These are phyloP conservation scores for Pygmarrhopalites habei DNA, from an alignment of 1,140 invertebrate species.

Conservation along the genomic window DNA sequence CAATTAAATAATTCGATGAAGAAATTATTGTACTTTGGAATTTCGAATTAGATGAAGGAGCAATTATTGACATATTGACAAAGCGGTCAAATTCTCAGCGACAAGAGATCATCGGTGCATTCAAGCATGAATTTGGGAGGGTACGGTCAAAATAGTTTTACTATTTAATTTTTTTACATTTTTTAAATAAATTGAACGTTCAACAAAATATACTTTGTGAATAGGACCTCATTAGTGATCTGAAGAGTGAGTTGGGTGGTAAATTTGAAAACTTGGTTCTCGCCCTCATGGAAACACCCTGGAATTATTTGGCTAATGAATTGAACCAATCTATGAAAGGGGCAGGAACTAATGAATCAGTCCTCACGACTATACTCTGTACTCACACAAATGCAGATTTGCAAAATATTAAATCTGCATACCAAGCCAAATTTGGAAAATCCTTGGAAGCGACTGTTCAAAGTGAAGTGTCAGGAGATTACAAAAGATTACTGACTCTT, in stretches of 20 bases:
- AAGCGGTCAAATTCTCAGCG: slow-evolving; percentile 59
- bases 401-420: slow-evolving; percentile 55
- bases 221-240: slow-evolving; percentile 63
- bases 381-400: slow-evolving; percentile 59
- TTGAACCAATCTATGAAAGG: slow-evolving; percentile 61
- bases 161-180: no score
- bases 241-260: slow-evolving; percentile 66
- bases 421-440: slow-evolving; percentile 60
- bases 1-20: no score
- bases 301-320: slow-evolving; percentile 62
- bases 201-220: no score
- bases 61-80: slow-evolving; percentile 64
- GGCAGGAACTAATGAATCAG: slow-evolving; percentile 54
- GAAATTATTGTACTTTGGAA: neutral
- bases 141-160: no score
- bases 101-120: slow-evolving; percentile 58
- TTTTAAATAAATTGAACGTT: no score
- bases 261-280: slow-evolving; percentile 70
- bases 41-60: slow-evolving; percentile 54
- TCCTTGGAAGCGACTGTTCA: slow-evolving; percentile 67
- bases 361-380: slow-evolving; percentile 46
- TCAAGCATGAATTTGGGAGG: slow-evolving; percentile 64
- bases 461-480: slow-evolving; percentile 70
- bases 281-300: slow-evolving; percentile 60
- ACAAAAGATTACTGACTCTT: slow-evolving; percentile 62